Base-by-base conservation (phyloP, 2,113 vertebrate genomes). In the Rhinolophus sinicus region DNA sequence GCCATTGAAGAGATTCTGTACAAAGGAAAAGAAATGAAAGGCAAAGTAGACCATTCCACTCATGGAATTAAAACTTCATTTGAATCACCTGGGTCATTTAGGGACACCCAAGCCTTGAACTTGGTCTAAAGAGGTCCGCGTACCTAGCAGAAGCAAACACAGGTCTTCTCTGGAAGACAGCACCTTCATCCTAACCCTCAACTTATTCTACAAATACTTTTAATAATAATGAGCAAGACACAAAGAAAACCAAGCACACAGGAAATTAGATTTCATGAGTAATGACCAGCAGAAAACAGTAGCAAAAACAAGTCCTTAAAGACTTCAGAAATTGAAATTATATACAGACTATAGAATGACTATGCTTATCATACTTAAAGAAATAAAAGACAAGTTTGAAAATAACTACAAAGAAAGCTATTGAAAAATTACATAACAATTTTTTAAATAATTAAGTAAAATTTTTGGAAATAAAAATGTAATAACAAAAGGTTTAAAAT, bases 401-500 rank as follows among this genome's bases (percentile, higher is more conserved):
- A 93, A 82, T 69, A 95, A 52, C 2, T 80, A 52, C 62, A 72
- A 30, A 77, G 83, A 96, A 92, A 96, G 18, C 3, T 64, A 40
- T 30, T 65, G 16, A 65, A 90, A 93, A 88, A 88, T 58, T 50
- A 82, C 76, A 73, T 8, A 40, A 26, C 50, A 70, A 89, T 54
- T 77, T 90, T 88, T 28, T 10, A 95, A 93, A 76, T 54, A 92
- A 73, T 60, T 60, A 60, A 64, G 16, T 52, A 44, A 38, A 52
- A 88, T 69, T 69, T 83, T 62, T 77, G 40, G 14, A 52, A 93
- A 95, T 58, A 64, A 77, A 60, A 67, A 52, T n/a, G 6, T 33
- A 69, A 35, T 67, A 60, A 86, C 54, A 86, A 26, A 69, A 60
- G 3, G 76, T 58, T 33, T 90, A 89, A 78, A 93, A 73, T 60